Base-by-base conservation (phyloP, 2,797 vertebrate genomes). In the Poecilia gillii region DNA sequence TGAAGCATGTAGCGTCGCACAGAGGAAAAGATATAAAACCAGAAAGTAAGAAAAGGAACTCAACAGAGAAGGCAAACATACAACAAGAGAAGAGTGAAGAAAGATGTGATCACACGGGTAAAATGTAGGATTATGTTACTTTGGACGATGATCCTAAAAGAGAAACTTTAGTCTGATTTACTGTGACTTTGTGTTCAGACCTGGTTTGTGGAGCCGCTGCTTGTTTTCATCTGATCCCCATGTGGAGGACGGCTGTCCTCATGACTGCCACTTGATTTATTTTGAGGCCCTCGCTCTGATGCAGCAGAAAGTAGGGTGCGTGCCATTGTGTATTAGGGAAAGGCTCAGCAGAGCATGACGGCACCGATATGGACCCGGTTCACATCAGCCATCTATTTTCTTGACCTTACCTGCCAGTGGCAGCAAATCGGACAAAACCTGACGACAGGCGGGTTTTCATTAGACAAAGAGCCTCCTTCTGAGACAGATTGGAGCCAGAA, bases 261-360 rank as follows among this genome's bases (percentile, higher is more conserved):
- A 89, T 85, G 87, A 83, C 78, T 84, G 86, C 83, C 86, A 82
- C 87, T 87, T 85, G 72, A 75, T 90, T 92, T 73, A 72, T 92
- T 90, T 92, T 83, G 89, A 87, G 86, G 92, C 70, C 90, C n/a
- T 83, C 51, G 76, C 73, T 90, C 70, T 64, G 73, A 88, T 82
- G 87, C 55, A 77, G 75, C 82, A 89, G 84, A 79, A 79, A 79
- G 76, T 73, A 46, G 73, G 3, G 72, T 75, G 23, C 23, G 49
- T 77, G 88, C 33, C 83, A 80, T 85, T 78, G 36, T 77, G 16
- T 80, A 51, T 51, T 79, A 68, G 64, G 66, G 45, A 28, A 53
- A 82, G 23, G 51, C 6, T 75, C n/a, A 72, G 73, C 62, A 75
- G 75, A 85, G 87, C 71, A 74, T 68, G 75, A 79, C 77, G 43